Conservation (phyloP, 1,140 invertebrate species). For the Hylaeus anthracinus region DNA sequence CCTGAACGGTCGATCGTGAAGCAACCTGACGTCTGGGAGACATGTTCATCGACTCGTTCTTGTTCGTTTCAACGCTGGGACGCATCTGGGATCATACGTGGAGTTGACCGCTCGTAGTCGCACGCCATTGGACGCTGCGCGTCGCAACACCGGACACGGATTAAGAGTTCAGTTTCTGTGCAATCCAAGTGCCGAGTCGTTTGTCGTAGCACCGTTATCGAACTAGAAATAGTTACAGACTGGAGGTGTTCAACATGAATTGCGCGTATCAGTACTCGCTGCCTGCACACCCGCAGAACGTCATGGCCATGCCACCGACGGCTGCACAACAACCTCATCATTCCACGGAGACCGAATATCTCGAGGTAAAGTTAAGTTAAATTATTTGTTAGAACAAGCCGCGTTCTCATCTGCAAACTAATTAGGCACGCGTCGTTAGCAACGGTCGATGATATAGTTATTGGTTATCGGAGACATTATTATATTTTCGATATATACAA, state of each 20-base stretch:
- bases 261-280: constrained; percentile 80
- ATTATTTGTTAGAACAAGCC: neutral
- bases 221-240: neutral
- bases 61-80: neutral
- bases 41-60: constrained; percentile 5
- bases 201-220: too few relatives aligned
- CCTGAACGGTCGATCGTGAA: constrained; percentile 1
- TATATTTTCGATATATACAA: too few relatives aligned
- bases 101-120: neutral
- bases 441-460: too few relatives aligned
- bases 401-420: too few relatives aligned
- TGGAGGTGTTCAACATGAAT: constrained; percentile 71
- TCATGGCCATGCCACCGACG: constrained; percentile 72
- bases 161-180: neutral
- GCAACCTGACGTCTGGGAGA: neutral
- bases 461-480: too few relatives aligned
- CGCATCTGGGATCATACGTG: neutral
- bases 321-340: constrained; percentile 72
- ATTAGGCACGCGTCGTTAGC: too few relatives aligned
- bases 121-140: too few relatives aligned
- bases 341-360: constrained; percentile 73
- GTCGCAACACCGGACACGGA: neutral
- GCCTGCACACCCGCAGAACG: constrained; percentile 74
- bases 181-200: neutral
- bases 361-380: constrained; percentile 73